Conservation (phyloP, 1,140 invertebrate species). For the Drosophila teissieri region DNA sequence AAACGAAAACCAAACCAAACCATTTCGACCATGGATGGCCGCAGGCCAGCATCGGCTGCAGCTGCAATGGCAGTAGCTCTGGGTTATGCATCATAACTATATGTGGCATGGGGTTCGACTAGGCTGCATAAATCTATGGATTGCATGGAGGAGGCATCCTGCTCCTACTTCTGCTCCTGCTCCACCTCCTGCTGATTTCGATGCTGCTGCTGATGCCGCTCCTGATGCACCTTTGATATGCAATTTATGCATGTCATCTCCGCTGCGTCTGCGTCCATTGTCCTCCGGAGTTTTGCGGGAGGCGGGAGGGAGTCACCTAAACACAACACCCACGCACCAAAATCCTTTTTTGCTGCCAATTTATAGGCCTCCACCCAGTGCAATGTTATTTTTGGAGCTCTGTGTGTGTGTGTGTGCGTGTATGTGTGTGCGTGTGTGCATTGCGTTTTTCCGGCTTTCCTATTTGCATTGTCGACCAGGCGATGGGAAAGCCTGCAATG, state of each 20-base stretch:
- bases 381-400: conserved; percentile 32
- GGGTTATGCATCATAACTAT: conserved; percentile 82
- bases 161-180: background rate
- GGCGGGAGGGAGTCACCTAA: conserved; percentile 39
- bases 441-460: conserved; percentile 72
- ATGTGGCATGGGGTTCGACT: conserved; percentile 32
- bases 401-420: background rate
- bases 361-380: conserved; percentile 63
- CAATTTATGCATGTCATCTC: conserved; percentile 82
- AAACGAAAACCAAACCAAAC: conserved; percentile 76
- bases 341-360: conserved; percentile 73
- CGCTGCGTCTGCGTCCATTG: conserved; percentile 67
- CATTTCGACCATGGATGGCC: conserved; percentile 61
- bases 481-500: conserved; percentile 56
- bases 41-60: conserved; percentile 50
- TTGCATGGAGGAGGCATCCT: conserved; percentile 43
- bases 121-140: conserved; percentile 79
- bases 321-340: conserved; percentile 53
- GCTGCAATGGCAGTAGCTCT: conserved; percentile 52
- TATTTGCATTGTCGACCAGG: conserved; percentile 75
- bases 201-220: conserved; percentile 65
- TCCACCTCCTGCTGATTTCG: conserved; percentile 11
- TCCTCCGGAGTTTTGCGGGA: conserved; percentile 8
- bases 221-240: conserved; percentile 80
- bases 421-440: conserved; percentile 32